Base-by-base conservation (phyloP, 2,888 invertebrate genomes). In the Hesperia comma region DNA sequence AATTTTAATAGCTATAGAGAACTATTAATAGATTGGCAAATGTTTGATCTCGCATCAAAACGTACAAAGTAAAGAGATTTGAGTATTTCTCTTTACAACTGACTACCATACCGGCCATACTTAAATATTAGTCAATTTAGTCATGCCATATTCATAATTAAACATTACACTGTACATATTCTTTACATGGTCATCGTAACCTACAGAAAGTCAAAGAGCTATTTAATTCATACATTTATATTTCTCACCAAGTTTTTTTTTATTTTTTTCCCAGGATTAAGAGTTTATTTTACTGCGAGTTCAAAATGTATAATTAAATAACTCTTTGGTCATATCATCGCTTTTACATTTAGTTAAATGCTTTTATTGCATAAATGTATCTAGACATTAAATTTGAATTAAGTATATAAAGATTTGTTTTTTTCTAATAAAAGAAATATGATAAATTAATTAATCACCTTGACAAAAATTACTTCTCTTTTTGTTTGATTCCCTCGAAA, bases 151-250 rank as follows among this genome's bases (percentile, higher is more conserved):
- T 49, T 49, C 49, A 19, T 19, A 19, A 46, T 19, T 12, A 10
- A 49, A 49, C 49, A 49, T 12, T 19, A 49, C 49, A 49, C 19
- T 49, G 49, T 49, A 49, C 49, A 49, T 49, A 49, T 49, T 46
- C 19, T 19, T 12, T 19, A 49, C 49, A 19, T 49, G 19, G 12
- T 49, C 49, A 49, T 53, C 53, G 7, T 53, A 53, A 53, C 53
- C 14, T 32, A 53, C 32, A 53, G n/a, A 41, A 15, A 56, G 19
- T 41, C 12, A 19, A 17, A 56, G 19, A 40, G 19, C 14, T 41
- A 2, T 55, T 55, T 55, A 55, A 37, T 32, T 26, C 14, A 54
- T 32, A 37, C 8, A 10, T 37, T 14, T 54, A 32, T 32, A 32
- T 54, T 32, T 26, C 26, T 32, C 15, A 51, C 17, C 8, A 12